Percentiles rank a stretch among this genome's conserved stretches.
These are phyloP conservation scores for Aphelenchoides besseyi DNA, from an alignment of 1,140 invertebrate species.

Conservation along the genomic window DNA sequence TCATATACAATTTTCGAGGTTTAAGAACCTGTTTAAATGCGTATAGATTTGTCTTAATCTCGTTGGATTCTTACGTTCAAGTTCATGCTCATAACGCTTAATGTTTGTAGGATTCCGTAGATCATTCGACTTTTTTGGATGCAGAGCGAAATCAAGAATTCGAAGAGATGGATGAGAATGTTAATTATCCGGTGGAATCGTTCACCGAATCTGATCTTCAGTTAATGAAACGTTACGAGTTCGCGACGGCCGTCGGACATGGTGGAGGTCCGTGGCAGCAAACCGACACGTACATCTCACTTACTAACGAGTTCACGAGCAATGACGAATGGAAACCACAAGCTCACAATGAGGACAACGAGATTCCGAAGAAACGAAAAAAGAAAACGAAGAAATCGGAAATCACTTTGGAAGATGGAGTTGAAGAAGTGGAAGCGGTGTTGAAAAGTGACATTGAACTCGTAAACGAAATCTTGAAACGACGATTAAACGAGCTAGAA, in stretches of 20 bases:
- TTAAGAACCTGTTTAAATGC: not conserved
- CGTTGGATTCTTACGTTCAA: not conserved
- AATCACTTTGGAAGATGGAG: not conserved
- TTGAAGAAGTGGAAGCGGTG: not conserved
- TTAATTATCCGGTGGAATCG: not conserved
- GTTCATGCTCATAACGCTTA: not conserved
- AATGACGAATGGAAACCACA: not conserved
- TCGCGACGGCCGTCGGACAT: not conserved
- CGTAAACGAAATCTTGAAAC: slow-evolving; percentile 6
- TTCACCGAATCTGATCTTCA: not conserved
- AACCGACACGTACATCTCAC: not conserved
- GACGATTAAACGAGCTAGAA: not conserved
- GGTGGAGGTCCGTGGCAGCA: not conserved
- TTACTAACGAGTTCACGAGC: not conserved
- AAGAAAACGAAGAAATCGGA: not conserved
- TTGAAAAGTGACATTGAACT: slow-evolving; percentile 7
- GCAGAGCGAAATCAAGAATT: not conserved
- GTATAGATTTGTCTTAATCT: not conserved
- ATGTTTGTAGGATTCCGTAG: not conserved
- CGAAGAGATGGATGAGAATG: not conserved
- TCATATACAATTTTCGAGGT: not conserved
- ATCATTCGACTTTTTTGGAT: not conserved
- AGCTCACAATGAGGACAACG: not conserved
- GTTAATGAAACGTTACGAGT: not conserved
- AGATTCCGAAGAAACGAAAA: not conserved